A percentile compares a stretch with the other conserved stretches of the same genome.
Evolutionary conservation across 2,797 vertebrate species (phyloP).

Genomic region (Rhabdophis nuchalis): DNA sequence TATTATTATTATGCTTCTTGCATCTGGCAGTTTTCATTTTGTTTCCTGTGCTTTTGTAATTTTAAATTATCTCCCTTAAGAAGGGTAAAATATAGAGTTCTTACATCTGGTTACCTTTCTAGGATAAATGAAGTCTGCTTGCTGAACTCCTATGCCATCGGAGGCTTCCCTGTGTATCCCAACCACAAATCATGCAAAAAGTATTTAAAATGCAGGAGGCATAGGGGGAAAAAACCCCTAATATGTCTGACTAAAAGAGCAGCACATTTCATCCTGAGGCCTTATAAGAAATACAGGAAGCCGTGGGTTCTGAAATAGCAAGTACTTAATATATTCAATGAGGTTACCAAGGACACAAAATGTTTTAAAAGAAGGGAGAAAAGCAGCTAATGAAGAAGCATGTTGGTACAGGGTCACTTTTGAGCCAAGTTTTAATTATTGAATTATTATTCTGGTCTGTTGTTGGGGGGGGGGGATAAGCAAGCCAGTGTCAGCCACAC

Average conservation of each 20-base stretch:
- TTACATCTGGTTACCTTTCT: neutral
- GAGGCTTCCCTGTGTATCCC: neutral
- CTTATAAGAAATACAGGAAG: neutral
- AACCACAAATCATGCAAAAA: neutral
- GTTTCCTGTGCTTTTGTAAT: neutral
- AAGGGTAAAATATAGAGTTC: neutral
- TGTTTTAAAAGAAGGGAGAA: neutral
- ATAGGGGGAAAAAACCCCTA: neutral
- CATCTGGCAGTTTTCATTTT: neutral
- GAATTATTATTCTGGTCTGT: neutral
- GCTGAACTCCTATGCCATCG: neutral
- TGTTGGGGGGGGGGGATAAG: neutral
- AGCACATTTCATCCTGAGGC: neutral
- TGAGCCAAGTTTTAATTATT: neutral
- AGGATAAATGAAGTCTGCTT: neutral
- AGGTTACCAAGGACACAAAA: neutral
- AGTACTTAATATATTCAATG: neutral
- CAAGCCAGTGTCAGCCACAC: neutral
- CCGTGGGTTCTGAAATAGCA: neutral
- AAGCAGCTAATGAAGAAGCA: neutral
- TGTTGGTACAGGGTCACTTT: neutral
- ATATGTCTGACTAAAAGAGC: neutral
- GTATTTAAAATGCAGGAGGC: neutral
- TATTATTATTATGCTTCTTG: no score
- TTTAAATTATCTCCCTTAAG: neutral